phyloP scores from a whole-genome alignment of 2,797 vertebrate genomes.

The Schizopygopsis malacanthus region DNA sequence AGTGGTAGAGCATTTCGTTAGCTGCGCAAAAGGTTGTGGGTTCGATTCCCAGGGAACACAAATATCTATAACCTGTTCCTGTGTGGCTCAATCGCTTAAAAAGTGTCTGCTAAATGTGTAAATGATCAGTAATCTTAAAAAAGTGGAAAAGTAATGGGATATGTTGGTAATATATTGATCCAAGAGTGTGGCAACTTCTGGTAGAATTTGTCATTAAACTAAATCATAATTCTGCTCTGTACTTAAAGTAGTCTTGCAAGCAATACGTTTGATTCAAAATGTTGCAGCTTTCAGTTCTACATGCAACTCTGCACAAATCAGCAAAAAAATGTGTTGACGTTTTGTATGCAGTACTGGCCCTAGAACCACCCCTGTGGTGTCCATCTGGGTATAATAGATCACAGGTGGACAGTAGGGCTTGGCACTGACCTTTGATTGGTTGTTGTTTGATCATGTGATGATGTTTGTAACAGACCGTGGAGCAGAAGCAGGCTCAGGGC shows the following conservation, averaged over 20 bases:
- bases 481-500: slow-evolving; percentile 78
- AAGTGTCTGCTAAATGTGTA: too few relatives aligned
- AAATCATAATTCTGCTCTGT: background rate
- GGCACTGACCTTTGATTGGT: slow-evolving; percentile 12
- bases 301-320: too few relatives aligned
- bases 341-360: background rate
- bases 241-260: background rate
- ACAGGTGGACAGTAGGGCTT: slow-evolving; percentile 3
- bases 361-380: background rate
- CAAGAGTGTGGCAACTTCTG: background rate
- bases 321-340: background rate
- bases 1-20: too few relatives aligned
- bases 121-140: background rate
- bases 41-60: too few relatives aligned
- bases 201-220: background rate
- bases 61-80: too few relatives aligned
- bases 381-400: slow-evolving; percentile 1
- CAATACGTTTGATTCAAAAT: background rate
- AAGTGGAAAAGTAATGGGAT: background rate
- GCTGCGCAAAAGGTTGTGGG: too few relatives aligned
- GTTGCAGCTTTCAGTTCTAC: background rate
- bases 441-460: background rate
- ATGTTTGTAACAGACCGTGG: slow-evolving; percentile 77
- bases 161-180: background rate
- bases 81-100: too few relatives aligned